These are phyloP conservation scores for Sceloporus tristichus DNA, from an alignment of 2,113 vertebrate genomes.

Conservation along the genomic window DNA sequence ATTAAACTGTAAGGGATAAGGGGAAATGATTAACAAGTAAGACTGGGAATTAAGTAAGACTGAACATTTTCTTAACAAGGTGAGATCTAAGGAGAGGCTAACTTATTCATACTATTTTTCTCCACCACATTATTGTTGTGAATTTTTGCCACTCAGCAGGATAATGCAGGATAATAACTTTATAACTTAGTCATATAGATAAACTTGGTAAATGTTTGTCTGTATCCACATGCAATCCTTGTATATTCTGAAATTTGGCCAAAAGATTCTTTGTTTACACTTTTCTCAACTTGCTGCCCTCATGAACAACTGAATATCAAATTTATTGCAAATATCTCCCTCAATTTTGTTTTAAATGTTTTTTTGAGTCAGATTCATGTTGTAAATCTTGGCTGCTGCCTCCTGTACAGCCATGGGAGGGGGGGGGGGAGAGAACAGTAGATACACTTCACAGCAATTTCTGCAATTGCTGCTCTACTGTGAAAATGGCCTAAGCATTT, in stretches of 20 bases:
- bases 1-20: too few species aligned
- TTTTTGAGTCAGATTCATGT: neutral
- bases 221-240: slow-evolving; percentile 29
- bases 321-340: slow-evolving; percentile 51
- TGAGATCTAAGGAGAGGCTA: too few species aligned
- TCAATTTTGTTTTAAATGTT: slow-evolving; percentile 30
- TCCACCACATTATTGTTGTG: neutral
- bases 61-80: too few species aligned
- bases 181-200: neutral
- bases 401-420: neutral
- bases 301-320: slow-evolving; percentile 35
- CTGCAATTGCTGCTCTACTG: slow-evolving; percentile 1
- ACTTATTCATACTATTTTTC: neutral
- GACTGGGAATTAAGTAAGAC: too few species aligned
- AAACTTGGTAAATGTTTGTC: neutral
- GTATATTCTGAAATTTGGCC: slow-evolving; percentile 35
- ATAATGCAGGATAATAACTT: neutral
- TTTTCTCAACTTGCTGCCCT: neutral
- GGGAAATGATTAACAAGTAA: too few species aligned
- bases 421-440: too few species aligned
- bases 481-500: slow-evolving; percentile 40
- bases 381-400: neutral
- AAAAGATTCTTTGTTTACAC: slow-evolving; percentile 26
- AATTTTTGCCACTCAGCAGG: neutral
- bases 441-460: neutral